Evolutionary conservation across 2,797 vertebrate species (phyloP), one percentile per base, ranked within the genome.

Genomic region (Yasuhikotakia modesta): DNA sequence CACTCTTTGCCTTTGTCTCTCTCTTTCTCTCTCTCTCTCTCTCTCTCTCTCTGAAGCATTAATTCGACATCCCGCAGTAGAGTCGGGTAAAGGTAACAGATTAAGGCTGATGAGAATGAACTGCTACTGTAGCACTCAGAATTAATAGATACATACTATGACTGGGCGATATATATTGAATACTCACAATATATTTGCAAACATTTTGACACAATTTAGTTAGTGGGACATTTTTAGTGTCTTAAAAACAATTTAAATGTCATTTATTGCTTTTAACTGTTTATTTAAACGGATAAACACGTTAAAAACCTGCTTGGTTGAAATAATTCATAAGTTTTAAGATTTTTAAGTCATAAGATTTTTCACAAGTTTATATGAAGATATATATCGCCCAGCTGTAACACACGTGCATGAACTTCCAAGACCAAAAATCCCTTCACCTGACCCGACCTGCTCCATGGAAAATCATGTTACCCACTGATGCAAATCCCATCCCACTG

Each of bases 81-180:
- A 92, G 90, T 85, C 90, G 89, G 95, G 93, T 93, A 96, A 96
- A 98, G 96, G 96, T 99, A 97, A 98, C 94, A 17, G 68, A 57
- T 17, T 78, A 17, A 30, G 68, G 76, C 60, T 78, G 84, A 88
- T 87, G 87, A 83, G 86, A 85, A 70, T 73, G 69, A 30, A 61
- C 22, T 73, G 79, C 17, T 57, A 17, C 60, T 64, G 16, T 65
- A 69, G 72, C 64, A 46, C 30, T 67, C 27, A 71, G 64, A 64
- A 64, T 43, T 64, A 8, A 30, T 72, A 60, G 16, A 80, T 58
- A 24, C 24, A 22, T 58, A 58, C 30, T 30, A 27, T 13, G 27
- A 27, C 57, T 30, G 57, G 57, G 57, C 24, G 13, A 58, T 58
- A 16, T 58, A 27, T 58, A 27, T 58, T 24, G 53, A 57, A 14